Evolutionary conservation across 2,113 vertebrate genomes (phyloP), one percentile per base, ranked within the genome.

Genomic region (Murina feae): DNA sequence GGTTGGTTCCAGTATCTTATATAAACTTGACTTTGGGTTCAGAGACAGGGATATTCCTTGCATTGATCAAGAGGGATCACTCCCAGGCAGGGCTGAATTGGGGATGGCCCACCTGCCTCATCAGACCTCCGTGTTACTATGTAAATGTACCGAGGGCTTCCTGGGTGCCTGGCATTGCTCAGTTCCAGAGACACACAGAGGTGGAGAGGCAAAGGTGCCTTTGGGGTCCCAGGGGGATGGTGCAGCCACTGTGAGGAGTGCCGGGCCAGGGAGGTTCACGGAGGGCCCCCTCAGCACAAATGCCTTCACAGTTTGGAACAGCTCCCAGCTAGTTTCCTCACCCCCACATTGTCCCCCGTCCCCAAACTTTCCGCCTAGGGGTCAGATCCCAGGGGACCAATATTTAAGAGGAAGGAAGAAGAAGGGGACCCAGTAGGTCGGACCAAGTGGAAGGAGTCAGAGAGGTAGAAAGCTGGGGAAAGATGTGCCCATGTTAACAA

Each of bases 201-300:
- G 23, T 4, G 8, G 68, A 17, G 4, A 1, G 1, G 30, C 6
- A 4, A 53, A 28, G 88, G 32, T 72, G 28, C 12, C 63, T 20
- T 17, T 9, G 49, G 78, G 55, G 32, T 72, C 83, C n/a, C 35
- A n/a, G 51, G 53, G 80, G 58, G 4, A 5, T 9, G 6, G 47
- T 13, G 4, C 12, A 5, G 81, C 25, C 71, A 1, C 65, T 6
- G 2, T 16, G 49, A 68, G 35, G 30, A 25, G 21, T 1, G 0
- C 83, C 0, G 0, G 8, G n/a, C 58, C 44, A n/a, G 47, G 53
- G 23, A 74, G 51, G 5, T 0, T 6, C 30, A 8, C 0, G 0
- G 16, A 30, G 28, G 10, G 11, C 1, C 35, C 30, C 58, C 5
- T 42, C 60, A 14, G 28, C 37, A n/a, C 86, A 55, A 18, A 37